A percentile compares a stretch with the other conserved stretches of the same genome.
These are phyloP conservation scores for Phoronis australis DNA, from an alignment of 2,888 invertebrate genomes.

Conservation along the genomic window DNA sequence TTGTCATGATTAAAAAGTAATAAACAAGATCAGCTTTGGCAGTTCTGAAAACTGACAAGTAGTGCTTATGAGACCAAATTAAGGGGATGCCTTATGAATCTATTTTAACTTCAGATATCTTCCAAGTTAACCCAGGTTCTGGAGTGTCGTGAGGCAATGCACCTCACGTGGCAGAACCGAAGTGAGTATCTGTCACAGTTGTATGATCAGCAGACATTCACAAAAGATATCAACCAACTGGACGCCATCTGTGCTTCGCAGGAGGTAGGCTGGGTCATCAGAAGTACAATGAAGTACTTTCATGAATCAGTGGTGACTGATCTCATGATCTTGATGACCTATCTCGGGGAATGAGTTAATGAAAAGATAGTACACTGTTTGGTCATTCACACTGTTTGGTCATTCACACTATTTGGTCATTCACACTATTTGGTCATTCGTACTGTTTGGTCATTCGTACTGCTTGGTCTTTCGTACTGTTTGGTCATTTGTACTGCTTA, in stretches of 20 bases:
- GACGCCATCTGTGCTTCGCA: constrained; percentile 83
- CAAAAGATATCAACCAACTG: constrained; percentile 87
- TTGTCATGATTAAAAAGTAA: too few species aligned
- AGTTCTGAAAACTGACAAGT: too few species aligned
- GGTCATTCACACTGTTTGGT: too few species aligned
- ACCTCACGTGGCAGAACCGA: constrained; percentile 85
- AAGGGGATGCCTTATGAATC: too few species aligned
- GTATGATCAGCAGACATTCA: constrained; percentile 90
- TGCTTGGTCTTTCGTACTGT: too few species aligned
- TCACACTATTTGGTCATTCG: too few species aligned
- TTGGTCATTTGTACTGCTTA: too few species aligned
- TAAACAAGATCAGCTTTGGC: too few species aligned
- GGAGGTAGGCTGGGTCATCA: constrained; percentile 60
- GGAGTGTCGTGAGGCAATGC: constrained; percentile 76
- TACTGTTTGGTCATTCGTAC: too few species aligned
- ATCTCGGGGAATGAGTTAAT: not conserved
- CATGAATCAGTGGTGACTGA: not conserved
- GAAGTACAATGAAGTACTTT: not conserved
- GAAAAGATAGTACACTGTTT: not conserved
- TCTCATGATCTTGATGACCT: not conserved
- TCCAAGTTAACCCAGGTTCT: constrained; percentile 65
- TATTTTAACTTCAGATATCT: too few species aligned
- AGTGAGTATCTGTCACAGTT: constrained; percentile 98
- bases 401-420: too few species aligned
- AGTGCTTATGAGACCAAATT: too few species aligned